Conservation (phyloP, 92 coral and sea anemone genomes). For the Paragorgia papillata region DNA sequence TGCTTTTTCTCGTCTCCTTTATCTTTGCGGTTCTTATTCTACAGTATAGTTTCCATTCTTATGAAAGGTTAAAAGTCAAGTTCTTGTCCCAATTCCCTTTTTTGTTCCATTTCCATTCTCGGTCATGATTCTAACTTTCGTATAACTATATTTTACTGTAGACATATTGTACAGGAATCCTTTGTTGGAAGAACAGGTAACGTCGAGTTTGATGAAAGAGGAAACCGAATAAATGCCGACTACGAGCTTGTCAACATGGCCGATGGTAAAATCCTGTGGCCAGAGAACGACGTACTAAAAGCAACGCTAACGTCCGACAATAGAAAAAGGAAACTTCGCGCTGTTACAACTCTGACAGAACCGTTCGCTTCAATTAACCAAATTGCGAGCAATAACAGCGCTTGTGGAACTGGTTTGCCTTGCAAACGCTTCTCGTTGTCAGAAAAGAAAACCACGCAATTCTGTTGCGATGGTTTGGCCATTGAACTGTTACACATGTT, state of each 20-base stretch:
- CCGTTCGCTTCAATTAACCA: slow-evolving; percentile 52
- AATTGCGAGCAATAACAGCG: neutral
- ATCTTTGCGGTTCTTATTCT: too few relatives aligned
- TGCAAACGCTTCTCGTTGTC: neutral
- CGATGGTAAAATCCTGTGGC: neutral
- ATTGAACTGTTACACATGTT: slow-evolving; percentile 65
- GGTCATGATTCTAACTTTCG: too few relatives aligned
- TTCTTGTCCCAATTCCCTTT: too few relatives aligned
- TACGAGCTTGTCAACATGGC: slow-evolving; percentile 53
- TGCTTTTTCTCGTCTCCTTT: too few relatives aligned
- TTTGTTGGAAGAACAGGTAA: slow-evolving; percentile 59
- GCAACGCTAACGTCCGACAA: neutral
- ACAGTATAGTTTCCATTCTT: too few relatives aligned
- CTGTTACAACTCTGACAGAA: slow-evolving; percentile 57
- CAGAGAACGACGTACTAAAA: neutral
- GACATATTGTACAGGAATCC: slow-evolving; percentile 21
- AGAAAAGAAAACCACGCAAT: neutral
- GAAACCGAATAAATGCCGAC: slow-evolving; percentile 66
- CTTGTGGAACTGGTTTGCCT: slow-evolving; percentile 27
- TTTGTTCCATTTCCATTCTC: too few relatives aligned
- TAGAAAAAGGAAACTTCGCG: slow-evolving; percentile 32
- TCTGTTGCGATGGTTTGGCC: slow-evolving; percentile 69
- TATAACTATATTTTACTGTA: too few relatives aligned
- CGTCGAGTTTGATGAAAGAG: slow-evolving; percentile 52
- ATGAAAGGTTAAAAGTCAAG: too few relatives aligned